Percentiles rank a stretch among this genome's conserved stretches.
These are phyloP conservation scores for Callitettix versicolor DNA, from an alignment of 1,140 invertebrate genomes.

Conservation along the genomic window DNA sequence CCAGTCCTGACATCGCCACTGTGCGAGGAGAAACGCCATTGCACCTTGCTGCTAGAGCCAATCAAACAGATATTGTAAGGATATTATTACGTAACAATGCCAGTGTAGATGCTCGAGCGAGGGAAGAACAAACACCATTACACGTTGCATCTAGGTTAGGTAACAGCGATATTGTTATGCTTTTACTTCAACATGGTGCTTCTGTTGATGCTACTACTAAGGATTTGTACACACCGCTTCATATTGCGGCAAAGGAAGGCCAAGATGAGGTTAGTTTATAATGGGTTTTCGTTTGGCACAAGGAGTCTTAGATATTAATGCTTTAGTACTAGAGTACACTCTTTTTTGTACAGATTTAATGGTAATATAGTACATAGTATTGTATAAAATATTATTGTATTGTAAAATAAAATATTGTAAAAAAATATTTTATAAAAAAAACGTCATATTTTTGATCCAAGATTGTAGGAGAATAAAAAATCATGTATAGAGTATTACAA, in stretches of 20 bases:
- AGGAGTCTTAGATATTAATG: too few relatives aligned
- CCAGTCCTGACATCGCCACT: conserved; percentile 86
- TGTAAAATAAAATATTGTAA: too few relatives aligned
- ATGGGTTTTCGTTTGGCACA: too few relatives aligned
- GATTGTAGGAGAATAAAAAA: too few relatives aligned
- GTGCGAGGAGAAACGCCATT: conserved; percentile 95
- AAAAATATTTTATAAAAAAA: too few relatives aligned
- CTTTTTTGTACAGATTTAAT: too few relatives aligned
- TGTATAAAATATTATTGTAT: too few relatives aligned
- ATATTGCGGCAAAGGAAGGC: conserved; percentile 96
- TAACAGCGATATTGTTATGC: conserved; percentile 85
- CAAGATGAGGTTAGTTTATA: conserved; percentile 67
- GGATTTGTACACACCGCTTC: conserved; percentile 91
- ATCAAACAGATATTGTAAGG: conserved; percentile 75
- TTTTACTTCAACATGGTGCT: conserved; percentile 84
- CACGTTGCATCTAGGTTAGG: conserved; percentile 87
- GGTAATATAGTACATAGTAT: too few relatives aligned
- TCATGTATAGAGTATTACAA: too few relatives aligned
- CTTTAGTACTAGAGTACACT: too few relatives aligned
- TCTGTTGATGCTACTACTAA: conserved; percentile 77
- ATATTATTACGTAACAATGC: conserved; percentile 92
- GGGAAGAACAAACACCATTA: conserved; percentile 72
- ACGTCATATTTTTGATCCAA: too few relatives aligned
- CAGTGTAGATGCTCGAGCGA: conserved; percentile 86
- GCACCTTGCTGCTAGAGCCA: conserved; percentile 91